A percentile compares a stretch with the other conserved stretches of the same genome.
These are phyloP conservation scores for Scaptomyza graminum DNA, from an alignment of 1,140 invertebrate species.

Conservation along the genomic window DNA sequence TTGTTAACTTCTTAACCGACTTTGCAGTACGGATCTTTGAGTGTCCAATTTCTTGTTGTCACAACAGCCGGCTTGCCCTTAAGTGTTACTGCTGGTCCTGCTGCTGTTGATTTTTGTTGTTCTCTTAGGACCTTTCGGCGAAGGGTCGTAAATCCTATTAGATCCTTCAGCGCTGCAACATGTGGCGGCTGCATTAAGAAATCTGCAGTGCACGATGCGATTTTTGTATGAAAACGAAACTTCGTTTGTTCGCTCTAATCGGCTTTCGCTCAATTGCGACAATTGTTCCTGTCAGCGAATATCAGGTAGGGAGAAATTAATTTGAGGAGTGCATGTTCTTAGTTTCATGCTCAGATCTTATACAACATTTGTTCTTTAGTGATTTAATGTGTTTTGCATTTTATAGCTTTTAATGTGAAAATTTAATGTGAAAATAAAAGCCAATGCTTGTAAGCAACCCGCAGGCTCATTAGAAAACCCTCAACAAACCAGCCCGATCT, in stretches of 20 bases:
- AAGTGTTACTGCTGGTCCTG: slow-evolving; percentile 21
- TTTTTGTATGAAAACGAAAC: not conserved
- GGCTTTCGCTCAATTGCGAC: slow-evolving; percentile 61
- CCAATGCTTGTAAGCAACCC: slow-evolving; percentile 23
- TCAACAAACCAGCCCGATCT: slow-evolving; percentile 20
- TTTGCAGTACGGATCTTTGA: slow-evolving; percentile 34
- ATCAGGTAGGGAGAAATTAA: slow-evolving; percentile 13
- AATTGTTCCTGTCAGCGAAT: slow-evolving; percentile 58
- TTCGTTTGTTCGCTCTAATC: slow-evolving; percentile 49
- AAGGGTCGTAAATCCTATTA: slow-evolving; percentile 75
- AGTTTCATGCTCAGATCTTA: not conserved
- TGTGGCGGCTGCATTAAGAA: slow-evolving; percentile 52
- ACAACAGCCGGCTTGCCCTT: slow-evolving; percentile 55
- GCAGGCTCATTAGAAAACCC: not conserved
- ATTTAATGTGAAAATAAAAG: slow-evolving; percentile 33
- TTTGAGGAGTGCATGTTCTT: not conserved
- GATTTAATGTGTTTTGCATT: not conserved
- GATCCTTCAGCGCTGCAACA: slow-evolving; percentile 56
- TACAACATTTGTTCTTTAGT: slow-evolving; percentile 1
- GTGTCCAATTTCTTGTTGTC: slow-evolving; percentile 70
- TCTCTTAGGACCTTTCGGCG: slow-evolving; percentile 28
- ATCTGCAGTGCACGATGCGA: slow-evolving; percentile 8
- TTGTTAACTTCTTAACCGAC: slow-evolving; percentile 52
- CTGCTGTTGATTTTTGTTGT: not conserved
- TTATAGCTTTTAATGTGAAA: slow-evolving; percentile 10